These are phyloP conservation scores for Drosophila orena DNA, from an alignment of 1,140 invertebrate genomes.

Conservation along the genomic window DNA sequence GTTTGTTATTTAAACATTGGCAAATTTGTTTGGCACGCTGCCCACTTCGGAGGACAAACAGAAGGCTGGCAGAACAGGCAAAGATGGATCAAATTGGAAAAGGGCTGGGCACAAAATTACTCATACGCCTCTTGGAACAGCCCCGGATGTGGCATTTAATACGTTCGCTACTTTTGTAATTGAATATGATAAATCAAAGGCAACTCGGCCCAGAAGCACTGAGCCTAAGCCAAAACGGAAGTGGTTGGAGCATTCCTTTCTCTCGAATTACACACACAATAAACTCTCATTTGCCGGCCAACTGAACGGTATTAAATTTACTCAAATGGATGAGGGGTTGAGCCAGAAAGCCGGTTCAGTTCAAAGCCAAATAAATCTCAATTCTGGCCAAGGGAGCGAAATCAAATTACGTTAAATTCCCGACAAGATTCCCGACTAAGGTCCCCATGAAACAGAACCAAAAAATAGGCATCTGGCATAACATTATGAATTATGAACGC, in stretches of 20 bases:
- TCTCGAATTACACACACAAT: conserved; percentile 43
- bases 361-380: conserved; percentile 82
- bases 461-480: conserved; percentile 66
- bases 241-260: conserved; percentile 35
- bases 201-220: conserved; percentile 13
- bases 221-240: conserved; percentile 47
- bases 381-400: conserved; percentile 58
- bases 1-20: conserved; percentile 59
- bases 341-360: conserved; percentile 27
- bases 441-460: neutral
- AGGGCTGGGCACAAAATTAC: conserved; percentile 57
- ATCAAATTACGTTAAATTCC: conserved; percentile 78
- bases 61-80: conserved; percentile 26
- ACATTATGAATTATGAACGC: conserved; percentile 77
- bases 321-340: conserved; percentile 12
- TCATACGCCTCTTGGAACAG: conserved; percentile 65
- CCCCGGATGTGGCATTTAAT: conserved; percentile 72
- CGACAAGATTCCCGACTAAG: conserved; percentile 51
- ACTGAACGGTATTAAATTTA: conserved; percentile 69
- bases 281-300: conserved; percentile 49
- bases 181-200: conserved; percentile 84
- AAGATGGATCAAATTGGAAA: conserved; percentile 17
- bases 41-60: conserved; percentile 50
- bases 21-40: conserved; percentile 40
- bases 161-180: conserved; percentile 78